phyloP scores from a whole-genome alignment of 2,888 invertebrate species.

The Clunio marinus region DNA sequence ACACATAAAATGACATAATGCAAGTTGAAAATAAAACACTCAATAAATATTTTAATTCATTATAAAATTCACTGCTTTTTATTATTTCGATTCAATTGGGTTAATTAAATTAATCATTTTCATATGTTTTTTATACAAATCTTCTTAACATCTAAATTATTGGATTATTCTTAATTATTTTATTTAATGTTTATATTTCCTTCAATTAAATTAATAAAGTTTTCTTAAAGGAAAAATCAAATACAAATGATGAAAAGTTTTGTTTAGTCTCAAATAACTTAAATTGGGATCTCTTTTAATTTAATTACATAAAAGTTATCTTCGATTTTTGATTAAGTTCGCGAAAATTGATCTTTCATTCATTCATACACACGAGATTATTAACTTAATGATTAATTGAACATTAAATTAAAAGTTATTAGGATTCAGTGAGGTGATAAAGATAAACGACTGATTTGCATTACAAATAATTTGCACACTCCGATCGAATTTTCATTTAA shows the following conservation, averaged over 20 bases:
- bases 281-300: not conserved
- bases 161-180: not conserved
- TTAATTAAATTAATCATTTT: constrained; percentile 35
- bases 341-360: too few relatives aligned
- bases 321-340: not conserved
- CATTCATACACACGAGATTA: too few relatives aligned
- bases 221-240: constrained; percentile 4
- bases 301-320: not conserved
- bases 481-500: too few relatives aligned
- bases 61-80: constrained; percentile 35
- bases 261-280: constrained; percentile 34
- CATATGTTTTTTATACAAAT: constrained; percentile 26
- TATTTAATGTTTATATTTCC: not conserved
- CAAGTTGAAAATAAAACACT: not conserved
- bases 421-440: constrained; percentile 17
- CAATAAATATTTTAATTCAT: constrained; percentile 20
- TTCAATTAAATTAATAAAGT: not conserved
- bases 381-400: too few relatives aligned
- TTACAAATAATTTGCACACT: not conserved
- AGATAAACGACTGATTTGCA: not conserved
- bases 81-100: constrained; percentile 25
- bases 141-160: not conserved
- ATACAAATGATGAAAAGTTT: not conserved
- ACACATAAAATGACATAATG: not conserved
- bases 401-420: constrained; percentile 16